Base-by-base conservation (phyloP, 2,113 vertebrate species). In the Sclerurus mexicanus region DNA sequence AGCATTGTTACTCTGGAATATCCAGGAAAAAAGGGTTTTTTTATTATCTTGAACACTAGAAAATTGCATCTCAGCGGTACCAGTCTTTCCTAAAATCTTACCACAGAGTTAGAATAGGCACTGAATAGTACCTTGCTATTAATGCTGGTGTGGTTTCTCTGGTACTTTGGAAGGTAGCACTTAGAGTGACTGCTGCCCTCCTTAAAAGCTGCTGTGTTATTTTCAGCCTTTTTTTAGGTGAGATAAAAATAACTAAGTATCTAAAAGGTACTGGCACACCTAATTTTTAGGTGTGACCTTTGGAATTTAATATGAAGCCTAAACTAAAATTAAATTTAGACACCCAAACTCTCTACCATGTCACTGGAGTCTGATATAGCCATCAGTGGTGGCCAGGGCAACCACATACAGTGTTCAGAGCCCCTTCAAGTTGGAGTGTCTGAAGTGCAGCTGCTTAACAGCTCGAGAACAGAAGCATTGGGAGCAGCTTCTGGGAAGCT, bases 231-330 rank as follows among this genome's bases (percentile, higher is more conserved):
- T 50, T 50, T 85, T 3, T 23, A 58, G 31, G 13, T 53, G 63
- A 90, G 67, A 88, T 49, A 80, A 96, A 96, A 95, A 60, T 76
- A 82, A 62, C 52, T 22, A 6, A 62, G 17, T 62, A n/a, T 79
- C n/a, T 79, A 28, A 75, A 87, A 76, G 40, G 31, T 79, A 4
- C 40, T 91, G 46, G 37, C 72, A 35, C 37, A 21, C 74, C 27
- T 81, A 3, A 49, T 64, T 82, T 87, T 72, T 56, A 14, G 53
- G 15, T 67, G 28, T 49, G 22, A 8, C 24, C 17, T 73, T 42
- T 19, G 22, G 24, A 78, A 49, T 73, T 90, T 31, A 52, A 30
- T 80, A 80, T 10, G 40, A 56, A 63, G 28, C 46, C 24, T 47
- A 52, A 52, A 52, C 14, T 28, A 52, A 28, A 52, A 52, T 52